phyloP scores from a whole-genome alignment of 2,113 vertebrate species.

The Tenrec ecaudatus region DNA sequence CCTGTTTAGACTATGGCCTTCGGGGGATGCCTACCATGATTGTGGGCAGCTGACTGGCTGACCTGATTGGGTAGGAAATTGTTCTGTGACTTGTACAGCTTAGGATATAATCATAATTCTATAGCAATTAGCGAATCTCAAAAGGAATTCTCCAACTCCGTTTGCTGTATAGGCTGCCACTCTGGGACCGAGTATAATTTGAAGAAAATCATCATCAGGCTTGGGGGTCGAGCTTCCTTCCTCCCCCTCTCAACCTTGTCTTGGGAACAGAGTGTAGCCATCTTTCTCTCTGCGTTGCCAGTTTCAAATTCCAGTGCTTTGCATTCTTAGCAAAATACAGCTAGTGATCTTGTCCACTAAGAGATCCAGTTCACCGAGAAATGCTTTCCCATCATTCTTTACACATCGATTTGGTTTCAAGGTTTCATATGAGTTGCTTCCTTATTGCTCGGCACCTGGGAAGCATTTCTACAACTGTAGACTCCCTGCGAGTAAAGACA shows the following conservation, averaged over 20 bases:
- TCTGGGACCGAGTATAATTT: not conserved
- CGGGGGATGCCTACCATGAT: not conserved
- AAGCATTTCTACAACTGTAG: not conserved
- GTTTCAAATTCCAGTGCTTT: conserved; percentile 24
- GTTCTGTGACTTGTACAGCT: conserved; percentile 40
- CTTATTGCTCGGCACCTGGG: not conserved
- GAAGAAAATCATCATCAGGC: not conserved
- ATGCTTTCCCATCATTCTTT: conserved; percentile 16
- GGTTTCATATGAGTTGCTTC: not conserved
- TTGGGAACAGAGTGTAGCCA: not conserved
- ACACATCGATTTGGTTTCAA: conserved; percentile 44
- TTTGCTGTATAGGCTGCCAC: conserved; percentile 55
- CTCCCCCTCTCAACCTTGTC: accelerated
- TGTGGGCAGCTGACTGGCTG: conserved; percentile 45
- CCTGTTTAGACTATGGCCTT: not conserved
- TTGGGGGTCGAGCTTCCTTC: not conserved
- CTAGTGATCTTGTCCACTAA: not conserved
- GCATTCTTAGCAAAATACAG: conserved; percentile 24
- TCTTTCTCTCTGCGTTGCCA: conserved; percentile 25
- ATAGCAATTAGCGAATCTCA: conserved; percentile 43
- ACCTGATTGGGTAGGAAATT: conserved; percentile 39
- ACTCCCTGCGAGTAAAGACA: not conserved
- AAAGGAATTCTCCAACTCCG: conserved; percentile 37
- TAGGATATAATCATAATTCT: conserved; percentile 61
- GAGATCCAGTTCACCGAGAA: conserved; percentile 29